These are phyloP conservation scores for Parascotia fuliginaria DNA, from an alignment of 2,888 invertebrate species.

Conservation along the genomic window DNA sequence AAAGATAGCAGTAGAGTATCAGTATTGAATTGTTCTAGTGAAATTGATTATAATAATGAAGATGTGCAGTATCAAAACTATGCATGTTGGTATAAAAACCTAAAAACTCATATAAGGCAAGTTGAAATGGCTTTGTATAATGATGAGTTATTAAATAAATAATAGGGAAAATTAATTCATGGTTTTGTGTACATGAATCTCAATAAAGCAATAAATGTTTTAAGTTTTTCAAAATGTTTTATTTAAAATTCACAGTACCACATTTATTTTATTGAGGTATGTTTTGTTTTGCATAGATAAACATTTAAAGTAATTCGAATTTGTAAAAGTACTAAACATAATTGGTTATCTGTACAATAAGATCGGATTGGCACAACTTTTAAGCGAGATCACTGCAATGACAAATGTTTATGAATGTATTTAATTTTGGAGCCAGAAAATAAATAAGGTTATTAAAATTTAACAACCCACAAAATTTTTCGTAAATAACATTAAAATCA, in stretches of 20 bases:
- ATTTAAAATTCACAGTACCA: slow-evolving; percentile 8
- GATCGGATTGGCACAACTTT: neutral
- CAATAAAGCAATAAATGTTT: neutral
- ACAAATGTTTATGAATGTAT: no score
- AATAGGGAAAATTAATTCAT: no score
- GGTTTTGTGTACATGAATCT: no score
- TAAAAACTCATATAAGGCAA: slow-evolving; percentile 60
- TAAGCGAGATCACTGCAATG: neutral
- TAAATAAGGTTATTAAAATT: no score
- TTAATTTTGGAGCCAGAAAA: no score
- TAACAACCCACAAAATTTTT: no score
- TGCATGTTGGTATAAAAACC: slow-evolving; percentile 63
- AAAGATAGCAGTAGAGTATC: neutral
- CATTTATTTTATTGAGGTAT: slow-evolving; percentile 3
- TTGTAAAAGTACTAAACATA: neutral
- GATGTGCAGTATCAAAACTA: slow-evolving; percentile 38
- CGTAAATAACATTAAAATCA: no score
- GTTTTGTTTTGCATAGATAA: neutral
- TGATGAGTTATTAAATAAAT: slow-evolving; percentile 66
- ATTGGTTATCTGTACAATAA: no score
- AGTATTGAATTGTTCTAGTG: neutral
- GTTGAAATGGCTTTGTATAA: slow-evolving; percentile 65
- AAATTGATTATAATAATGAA: neutral
- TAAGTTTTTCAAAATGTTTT: neutral
- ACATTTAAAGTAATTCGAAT: neutral